Conservation (phyloP, 2,113 vertebrate genomes). For the Ailurus styani region DNA sequence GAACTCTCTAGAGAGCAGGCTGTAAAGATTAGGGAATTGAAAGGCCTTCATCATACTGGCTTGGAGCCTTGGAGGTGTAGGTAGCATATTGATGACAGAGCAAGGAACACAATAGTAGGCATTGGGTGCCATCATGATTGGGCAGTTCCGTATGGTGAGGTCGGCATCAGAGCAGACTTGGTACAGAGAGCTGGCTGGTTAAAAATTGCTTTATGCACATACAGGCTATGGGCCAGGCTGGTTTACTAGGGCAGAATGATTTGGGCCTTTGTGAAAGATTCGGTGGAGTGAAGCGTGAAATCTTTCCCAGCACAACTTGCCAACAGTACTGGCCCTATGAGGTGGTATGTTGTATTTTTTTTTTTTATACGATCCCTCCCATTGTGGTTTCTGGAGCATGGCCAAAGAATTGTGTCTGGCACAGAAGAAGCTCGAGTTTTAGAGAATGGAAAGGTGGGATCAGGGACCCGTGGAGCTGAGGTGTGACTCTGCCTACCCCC, state of each 20-base stretch:
- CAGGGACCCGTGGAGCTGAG: background rate
- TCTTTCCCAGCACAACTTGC: background rate
- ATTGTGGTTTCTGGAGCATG: background rate
- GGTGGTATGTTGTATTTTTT: background rate
- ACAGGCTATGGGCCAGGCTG: background rate
- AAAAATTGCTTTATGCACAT: background rate
- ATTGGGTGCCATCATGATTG: background rate
- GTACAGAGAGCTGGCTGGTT: background rate
- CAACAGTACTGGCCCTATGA: background rate
- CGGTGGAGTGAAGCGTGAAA: background rate
- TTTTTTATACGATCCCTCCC: background rate
- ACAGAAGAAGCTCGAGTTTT: background rate
- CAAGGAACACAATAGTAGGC: background rate
- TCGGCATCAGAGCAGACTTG: background rate
- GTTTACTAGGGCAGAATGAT: slow-evolving; percentile 27
- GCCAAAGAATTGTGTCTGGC: background rate
- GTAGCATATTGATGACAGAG: background rate
- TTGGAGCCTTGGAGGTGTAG: background rate
- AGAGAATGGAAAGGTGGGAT: background rate
- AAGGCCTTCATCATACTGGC: background rate
- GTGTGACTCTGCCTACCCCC: background rate
- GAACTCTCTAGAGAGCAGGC: no score
- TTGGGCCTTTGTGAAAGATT: background rate
- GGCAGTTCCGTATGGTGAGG: background rate
- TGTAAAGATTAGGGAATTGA: background rate